Percentiles rank a stretch among this genome's conserved stretches.
Evolutionary conservation across 37 sponge, comb jelly and placozoan genomes (phyloP).

Genomic region (Oscarella lobularis): DNA sequence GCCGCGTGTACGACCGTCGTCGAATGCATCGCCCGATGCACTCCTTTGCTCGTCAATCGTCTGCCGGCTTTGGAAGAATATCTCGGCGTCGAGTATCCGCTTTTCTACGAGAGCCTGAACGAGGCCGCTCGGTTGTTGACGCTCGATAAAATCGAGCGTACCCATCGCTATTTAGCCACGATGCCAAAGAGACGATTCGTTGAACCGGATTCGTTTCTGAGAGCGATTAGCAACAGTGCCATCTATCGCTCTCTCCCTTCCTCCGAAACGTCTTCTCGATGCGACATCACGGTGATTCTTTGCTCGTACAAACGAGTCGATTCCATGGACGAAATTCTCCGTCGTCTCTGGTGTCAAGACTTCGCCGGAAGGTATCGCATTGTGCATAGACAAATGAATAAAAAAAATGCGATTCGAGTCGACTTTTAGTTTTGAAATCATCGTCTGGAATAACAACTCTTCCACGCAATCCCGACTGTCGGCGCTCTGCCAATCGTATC

Average conservation of each 20-base stretch:
- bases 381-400: too few species aligned
- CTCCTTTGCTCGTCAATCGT: slow-evolving; percentile 38
- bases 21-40: slow-evolving; percentile 18
- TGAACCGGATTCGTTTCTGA: slow-evolving; percentile 12
- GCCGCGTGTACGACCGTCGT: too few species aligned
- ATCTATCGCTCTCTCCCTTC: slow-evolving; percentile 32
- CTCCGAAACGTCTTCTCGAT: slow-evolving; percentile 26
- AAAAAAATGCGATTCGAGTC: too few species aligned
- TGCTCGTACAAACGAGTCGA: slow-evolving; percentile 34
- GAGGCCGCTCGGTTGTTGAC: slow-evolving; percentile 19
- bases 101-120: slow-evolving; percentile 26
- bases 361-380: slow-evolving; percentile 8
- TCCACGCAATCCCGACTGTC: too few species aligned
- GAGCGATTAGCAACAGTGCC: slow-evolving; percentile 15
- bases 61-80: slow-evolving; percentile 32
- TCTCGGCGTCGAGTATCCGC: slow-evolving; percentile 36
- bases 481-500: too few species aligned
- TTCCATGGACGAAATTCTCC: slow-evolving; percentile 13
- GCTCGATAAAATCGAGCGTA: not conserved
- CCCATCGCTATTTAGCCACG: not conserved
- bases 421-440: slow-evolving; percentile 21
- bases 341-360: slow-evolving; percentile 23
- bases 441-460: slow-evolving; percentile 52
- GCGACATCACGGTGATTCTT: slow-evolving; percentile 20
- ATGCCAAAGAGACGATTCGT: slow-evolving; percentile 4